Percentiles rank a stretch among this genome's conserved stretches.
These are phyloP conservation scores for Enteromius anoplus DNA, from an alignment of 2,797 vertebrate species.

Conservation along the genomic window DNA sequence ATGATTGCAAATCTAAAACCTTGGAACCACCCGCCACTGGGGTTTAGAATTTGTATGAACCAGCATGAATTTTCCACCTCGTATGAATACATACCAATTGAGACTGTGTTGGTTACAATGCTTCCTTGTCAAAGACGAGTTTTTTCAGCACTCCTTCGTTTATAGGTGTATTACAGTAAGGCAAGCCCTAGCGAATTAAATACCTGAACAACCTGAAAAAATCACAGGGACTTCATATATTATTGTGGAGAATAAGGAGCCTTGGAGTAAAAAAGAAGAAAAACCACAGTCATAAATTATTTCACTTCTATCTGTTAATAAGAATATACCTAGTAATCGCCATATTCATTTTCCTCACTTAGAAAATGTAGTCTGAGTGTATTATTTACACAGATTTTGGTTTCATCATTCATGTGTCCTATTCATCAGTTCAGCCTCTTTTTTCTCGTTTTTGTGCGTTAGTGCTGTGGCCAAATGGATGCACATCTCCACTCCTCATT, in stretches of 20 bases:
- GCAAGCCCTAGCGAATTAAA: not conserved
- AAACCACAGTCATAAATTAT: no score
- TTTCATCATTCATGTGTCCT: not conserved
- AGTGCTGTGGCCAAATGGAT: constrained; percentile 36
- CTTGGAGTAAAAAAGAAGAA: not conserved
- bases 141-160: no score
- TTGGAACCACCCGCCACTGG: no score
- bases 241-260: not conserved
- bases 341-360: not conserved
- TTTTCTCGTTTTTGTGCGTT: constrained; percentile 16
- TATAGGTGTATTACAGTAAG: no score
- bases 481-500: constrained; percentile 26
- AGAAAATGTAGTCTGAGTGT: not conserved
- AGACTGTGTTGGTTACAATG: no score
- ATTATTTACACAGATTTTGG: not conserved
- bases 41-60: no score
- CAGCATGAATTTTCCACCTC: no score
- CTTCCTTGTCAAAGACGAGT: no score
- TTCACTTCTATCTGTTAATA: not conserved
- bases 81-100: no score
- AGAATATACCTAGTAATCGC: not conserved
- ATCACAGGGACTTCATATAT: not conserved
- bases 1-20: no score
- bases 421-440: constrained; percentile 17
- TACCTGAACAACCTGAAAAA: not conserved